phyloP scores from a whole-genome alignment of 2,888 invertebrate genomes.

The Volucella inflata region DNA sequence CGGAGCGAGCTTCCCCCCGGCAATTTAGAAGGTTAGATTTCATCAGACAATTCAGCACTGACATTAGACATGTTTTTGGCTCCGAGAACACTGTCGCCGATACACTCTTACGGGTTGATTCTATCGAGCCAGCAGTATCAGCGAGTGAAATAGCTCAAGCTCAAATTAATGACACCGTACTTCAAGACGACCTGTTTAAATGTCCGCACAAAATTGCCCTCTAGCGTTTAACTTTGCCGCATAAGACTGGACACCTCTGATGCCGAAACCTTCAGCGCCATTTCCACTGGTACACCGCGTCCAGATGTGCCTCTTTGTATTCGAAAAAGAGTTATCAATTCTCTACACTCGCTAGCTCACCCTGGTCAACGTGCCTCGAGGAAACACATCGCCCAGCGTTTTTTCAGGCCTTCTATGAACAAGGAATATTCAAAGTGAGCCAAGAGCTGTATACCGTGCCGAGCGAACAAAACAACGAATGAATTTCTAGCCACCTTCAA shows the following conservation, averaged over 20 bases:
- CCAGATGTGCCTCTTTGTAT: background rate
- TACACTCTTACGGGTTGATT: constrained; percentile 1
- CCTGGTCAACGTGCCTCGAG: constrained; percentile 2
- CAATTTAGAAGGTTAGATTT: too few relatives aligned
- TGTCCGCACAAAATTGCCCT: background rate
- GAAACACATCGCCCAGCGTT: background rate
- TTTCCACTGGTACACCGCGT: constrained; percentile 3
- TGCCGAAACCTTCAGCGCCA: background rate
- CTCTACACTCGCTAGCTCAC: background rate
- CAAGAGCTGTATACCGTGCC: constrained; percentile 7
- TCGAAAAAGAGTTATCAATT: constrained; percentile 1
- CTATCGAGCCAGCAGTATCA: too few relatives aligned
- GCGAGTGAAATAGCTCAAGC: background rate
- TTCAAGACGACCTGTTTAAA: too few relatives aligned
- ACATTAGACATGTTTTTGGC: constrained; percentile 8
- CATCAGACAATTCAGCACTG: constrained; percentile 8
- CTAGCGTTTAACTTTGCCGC: too few relatives aligned
- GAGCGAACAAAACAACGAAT: constrained; percentile 6
- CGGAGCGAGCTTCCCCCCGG: background rate
- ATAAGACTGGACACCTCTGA: background rate
- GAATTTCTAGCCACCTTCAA: constrained; percentile 8
- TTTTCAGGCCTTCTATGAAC: too few relatives aligned
- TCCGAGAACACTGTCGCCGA: constrained; percentile 35
- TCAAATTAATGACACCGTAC: constrained; percentile 1
- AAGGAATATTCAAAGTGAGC: too few relatives aligned